Conservation (phyloP, 2,113 vertebrate species). For the Bufo gargarizans region DNA sequence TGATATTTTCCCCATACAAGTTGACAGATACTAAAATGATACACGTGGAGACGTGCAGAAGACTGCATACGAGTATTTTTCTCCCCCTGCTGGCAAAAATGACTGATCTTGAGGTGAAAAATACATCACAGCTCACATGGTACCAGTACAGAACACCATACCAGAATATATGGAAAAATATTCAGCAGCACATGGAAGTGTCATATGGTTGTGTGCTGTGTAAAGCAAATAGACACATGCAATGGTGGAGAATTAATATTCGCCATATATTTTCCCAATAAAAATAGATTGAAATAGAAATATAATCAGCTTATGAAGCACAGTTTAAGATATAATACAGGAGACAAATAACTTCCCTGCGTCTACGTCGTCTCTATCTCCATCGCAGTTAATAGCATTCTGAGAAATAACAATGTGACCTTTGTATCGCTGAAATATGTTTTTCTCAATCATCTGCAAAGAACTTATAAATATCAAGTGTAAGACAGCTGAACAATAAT, state of each 20-base stretch:
- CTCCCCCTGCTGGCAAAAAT: background rate
- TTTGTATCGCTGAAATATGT: slow-evolving; percentile 80
- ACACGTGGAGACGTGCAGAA: too few species aligned
- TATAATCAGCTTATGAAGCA: slow-evolving; percentile 8
- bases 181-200: background rate
- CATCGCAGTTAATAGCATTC: slow-evolving; percentile 22
- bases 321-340: slow-evolving; percentile 20
- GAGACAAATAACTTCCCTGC: background rate
- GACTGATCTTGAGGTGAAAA: background rate
- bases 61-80: too few species aligned
- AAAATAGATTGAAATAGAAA: background rate
- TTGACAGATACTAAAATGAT: too few species aligned
- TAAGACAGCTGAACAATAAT: slow-evolving; percentile 81
- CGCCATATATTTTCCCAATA: background rate
- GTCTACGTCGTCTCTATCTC: background rate
- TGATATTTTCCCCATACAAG: too few species aligned
- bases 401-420: slow-evolving; percentile 72
- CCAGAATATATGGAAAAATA: background rate
- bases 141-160: background rate
- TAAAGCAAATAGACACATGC: background rate
- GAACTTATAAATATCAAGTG: slow-evolving; percentile 87
- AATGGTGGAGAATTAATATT: background rate
- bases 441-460: slow-evolving; percentile 87
- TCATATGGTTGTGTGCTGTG: background rate
- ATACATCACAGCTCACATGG: background rate